Evolutionary conservation across 1,140 invertebrate genomes (phyloP), one percentile per base, ranked within the genome.

Genomic region (Lanistes nyassanus): DNA sequence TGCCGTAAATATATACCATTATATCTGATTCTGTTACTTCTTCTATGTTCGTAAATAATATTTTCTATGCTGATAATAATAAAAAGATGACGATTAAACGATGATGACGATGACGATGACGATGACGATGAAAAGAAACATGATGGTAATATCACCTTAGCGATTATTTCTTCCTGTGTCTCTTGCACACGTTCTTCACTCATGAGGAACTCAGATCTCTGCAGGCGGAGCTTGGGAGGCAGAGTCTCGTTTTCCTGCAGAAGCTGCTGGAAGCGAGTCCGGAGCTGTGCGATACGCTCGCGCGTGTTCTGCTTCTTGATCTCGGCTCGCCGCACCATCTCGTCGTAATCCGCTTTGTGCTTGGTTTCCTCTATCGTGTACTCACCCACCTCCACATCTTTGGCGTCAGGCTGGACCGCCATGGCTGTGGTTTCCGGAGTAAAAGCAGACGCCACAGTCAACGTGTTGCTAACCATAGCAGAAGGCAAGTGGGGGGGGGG

Each of bases 311-410:
- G 53, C 56, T 72, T 72, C 29, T 36, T 26, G 19, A 39, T 72
- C 70, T 72, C 70, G 13, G 70, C 70, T n/a, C 16, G 34, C 23
- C 5, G 36, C 55, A 72, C 21, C 70, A 72, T 19, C 19, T 42
- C 34, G 55, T 72, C 70, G 36, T 72, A 29, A 55, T 72, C 70
- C 34, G 70, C 13, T 37, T 72, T 72, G 55, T 72, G 70, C 56
- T 72, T 72, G 70, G 36, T 21, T 36, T 72, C 55, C 70, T 72
- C 70, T 53, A 72, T 72, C 55, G 70, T 72, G 70, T 72, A 72
- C 31, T 42, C 13, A 55, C 42, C 47, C 5, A 55, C 19, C 13
- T 16, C 26, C 55, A 72, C 21, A 55, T 72, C 70, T 1, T 51
- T 16, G n/a, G 6, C 34, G 9, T 5, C n/a, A 19, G 26, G 0